These are phyloP conservation scores for Esox masquinongy DNA, from an alignment of 2,797 vertebrate genomes.

Conservation along the genomic window DNA sequence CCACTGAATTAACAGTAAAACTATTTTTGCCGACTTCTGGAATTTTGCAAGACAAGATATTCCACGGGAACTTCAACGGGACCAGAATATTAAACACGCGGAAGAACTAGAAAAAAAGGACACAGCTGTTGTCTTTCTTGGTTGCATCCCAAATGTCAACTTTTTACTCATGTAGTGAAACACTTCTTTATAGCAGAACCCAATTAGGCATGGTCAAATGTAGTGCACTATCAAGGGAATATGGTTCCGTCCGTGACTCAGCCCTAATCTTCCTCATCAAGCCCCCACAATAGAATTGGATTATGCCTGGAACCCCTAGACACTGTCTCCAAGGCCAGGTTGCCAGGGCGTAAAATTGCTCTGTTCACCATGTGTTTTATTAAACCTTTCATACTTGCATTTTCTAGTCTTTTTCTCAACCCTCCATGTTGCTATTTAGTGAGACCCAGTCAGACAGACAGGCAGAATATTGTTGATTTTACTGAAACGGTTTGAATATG, in stretches of 20 bases:
- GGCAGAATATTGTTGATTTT: neutral
- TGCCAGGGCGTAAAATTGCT: conserved; percentile 66
- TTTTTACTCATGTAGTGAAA: neutral
- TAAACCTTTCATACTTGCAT: conserved; percentile 51
- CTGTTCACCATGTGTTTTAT: conserved; percentile 69
- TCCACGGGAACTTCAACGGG: conserved; percentile 37
- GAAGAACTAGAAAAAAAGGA: conserved; percentile 38
- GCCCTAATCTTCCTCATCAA: conserved; percentile 71
- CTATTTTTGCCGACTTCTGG: conserved; percentile 53
- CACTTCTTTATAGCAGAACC: neutral
- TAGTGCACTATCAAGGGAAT: neutral
- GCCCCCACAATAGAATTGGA: conserved; percentile 64
- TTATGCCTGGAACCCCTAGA: conserved; percentile 63
- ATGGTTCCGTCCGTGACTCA: neutral
- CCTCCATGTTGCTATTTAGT: conserved; percentile 20
- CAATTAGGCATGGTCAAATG: neutral
- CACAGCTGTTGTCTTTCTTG: conserved; percentile 48
- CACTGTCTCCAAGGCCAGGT: conserved; percentile 59
- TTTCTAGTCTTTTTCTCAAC: conserved; percentile 30
- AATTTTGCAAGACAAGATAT: conserved; percentile 29
- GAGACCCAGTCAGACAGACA: neutral
- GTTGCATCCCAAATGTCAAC: neutral
- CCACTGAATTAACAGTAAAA: conserved; percentile 50
- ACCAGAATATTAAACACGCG: conserved; percentile 57
- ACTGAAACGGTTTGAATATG: neutral